Conservation (phyloP, 1,140 invertebrate species). For the Helicoverpa armigera region DNA sequence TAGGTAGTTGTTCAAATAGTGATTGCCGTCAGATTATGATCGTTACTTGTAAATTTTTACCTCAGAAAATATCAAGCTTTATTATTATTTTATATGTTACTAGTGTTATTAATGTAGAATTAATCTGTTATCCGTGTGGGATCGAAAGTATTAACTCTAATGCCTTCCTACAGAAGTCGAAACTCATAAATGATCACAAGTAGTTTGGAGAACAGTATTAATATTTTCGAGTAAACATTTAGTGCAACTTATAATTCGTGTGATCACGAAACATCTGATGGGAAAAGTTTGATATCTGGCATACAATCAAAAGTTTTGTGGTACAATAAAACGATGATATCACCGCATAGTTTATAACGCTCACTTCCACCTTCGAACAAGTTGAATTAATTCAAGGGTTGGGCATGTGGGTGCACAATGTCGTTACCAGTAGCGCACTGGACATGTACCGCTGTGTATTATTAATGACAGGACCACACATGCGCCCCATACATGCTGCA, state of each 20-base stretch:
- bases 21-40: slow-evolving; percentile 75
- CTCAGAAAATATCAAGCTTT: slow-evolving; percentile 44
- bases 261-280: neutral
- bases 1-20: slow-evolving; percentile 77
- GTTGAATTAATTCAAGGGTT: slow-evolving; percentile 46
- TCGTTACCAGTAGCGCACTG: slow-evolving; percentile 65
- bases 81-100: slow-evolving; percentile 42
- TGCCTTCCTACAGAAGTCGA: slow-evolving; percentile 16
- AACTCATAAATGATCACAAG: slow-evolving; percentile 15
- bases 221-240: neutral
- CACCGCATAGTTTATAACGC: slow-evolving; percentile 13
- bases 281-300: neutral
- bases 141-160: slow-evolving; percentile 37
- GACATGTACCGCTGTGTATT: slow-evolving; percentile 60
- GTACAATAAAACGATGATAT: slow-evolving; percentile 20
- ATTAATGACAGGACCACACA: slow-evolving; percentile 64
- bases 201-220: slow-evolving; percentile 4
- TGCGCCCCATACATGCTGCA: slow-evolving; percentile 46
- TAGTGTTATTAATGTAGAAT: slow-evolving; percentile 50
- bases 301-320: slow-evolving; percentile 19
- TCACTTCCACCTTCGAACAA: slow-evolving; percentile 38
- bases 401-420: slow-evolving; percentile 51
- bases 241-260: slow-evolving; percentile 15
- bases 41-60: slow-evolving; percentile 62
- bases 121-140: slow-evolving; percentile 44